Conservation (phyloP, 1,140 invertebrate genomes). For the Matsumurasca onukii region DNA sequence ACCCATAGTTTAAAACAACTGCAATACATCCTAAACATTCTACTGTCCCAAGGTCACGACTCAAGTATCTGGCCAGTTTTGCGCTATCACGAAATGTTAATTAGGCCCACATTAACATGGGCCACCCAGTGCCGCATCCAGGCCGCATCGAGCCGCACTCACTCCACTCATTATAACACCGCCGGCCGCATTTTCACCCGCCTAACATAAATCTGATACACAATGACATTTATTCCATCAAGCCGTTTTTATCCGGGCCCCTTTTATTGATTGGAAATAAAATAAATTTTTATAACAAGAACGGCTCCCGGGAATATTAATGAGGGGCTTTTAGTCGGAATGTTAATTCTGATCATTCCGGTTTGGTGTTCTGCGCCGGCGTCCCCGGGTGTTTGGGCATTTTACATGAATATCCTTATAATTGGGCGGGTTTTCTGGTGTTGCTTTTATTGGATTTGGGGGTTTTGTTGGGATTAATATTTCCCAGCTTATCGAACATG, state of each 20-base stretch:
- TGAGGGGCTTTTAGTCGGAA: slow-evolving; percentile 8
- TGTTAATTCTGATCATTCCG: slow-evolving; percentile 20
- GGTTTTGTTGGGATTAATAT: no score
- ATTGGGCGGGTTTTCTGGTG: no score
- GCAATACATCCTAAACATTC: no score
- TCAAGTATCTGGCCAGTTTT: background rate
- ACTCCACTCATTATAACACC: slow-evolving; percentile 14
- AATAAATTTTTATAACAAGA: slow-evolving; percentile 8
- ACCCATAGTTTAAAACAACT: no score
- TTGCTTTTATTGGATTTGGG: no score
- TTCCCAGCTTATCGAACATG: no score
- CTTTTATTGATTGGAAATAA: slow-evolving; percentile 21
- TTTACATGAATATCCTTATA: background rate
- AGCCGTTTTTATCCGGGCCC: background rate
- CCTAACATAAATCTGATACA: slow-evolving; percentile 22
- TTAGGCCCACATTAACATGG: background rate
- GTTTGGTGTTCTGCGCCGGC: slow-evolving; percentile 9
- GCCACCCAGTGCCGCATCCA: background rate
- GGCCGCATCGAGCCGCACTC: no score
- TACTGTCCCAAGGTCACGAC: no score
- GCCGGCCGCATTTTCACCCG: slow-evolving; percentile 14
- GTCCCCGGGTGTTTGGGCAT: background rate
- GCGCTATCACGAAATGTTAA: background rate
- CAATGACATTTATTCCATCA: slow-evolving; percentile 6
- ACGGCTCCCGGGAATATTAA: slow-evolving; percentile 4